Conservation (phyloP, 2,113 vertebrate species). For the Butorides virescens region DNA sequence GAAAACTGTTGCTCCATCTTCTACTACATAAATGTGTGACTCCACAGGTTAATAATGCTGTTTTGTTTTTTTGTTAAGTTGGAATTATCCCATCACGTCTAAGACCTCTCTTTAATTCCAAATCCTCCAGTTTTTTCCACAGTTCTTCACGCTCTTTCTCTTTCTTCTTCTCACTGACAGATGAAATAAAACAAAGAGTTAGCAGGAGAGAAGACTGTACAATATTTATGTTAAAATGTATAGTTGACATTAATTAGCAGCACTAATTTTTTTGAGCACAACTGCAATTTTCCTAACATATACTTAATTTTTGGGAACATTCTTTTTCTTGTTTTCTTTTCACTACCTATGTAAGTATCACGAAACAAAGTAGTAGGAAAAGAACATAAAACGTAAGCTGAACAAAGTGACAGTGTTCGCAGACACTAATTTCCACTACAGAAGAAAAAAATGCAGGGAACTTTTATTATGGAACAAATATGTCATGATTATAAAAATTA, state of each 20-base stretch:
- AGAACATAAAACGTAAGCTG: not conserved
- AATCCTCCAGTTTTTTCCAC: conserved; percentile 98
- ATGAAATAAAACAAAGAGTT: conserved; percentile 57
- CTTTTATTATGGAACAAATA: not conserved
- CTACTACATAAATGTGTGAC: conserved; percentile 85
- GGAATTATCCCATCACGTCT: conserved; percentile 96
- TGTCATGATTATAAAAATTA: not conserved
- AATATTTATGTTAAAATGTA: not conserved
- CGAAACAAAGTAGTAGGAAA: not conserved
- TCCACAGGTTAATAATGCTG: conserved; percentile 80
- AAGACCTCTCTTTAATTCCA: conserved; percentile 98
- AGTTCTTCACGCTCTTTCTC: conserved; percentile 98
- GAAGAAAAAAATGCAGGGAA: not conserved
- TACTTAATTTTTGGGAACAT: not conserved
- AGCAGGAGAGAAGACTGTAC: not conserved
- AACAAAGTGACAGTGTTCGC: not conserved
- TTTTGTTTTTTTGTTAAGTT: conserved; percentile 86
- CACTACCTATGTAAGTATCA: not conserved
- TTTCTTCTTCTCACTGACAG: conserved; percentile 95
- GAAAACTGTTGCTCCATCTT: conserved; percentile 88
- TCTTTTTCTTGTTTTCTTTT: not conserved
- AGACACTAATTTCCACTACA: not conserved
- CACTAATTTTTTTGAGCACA: not conserved
- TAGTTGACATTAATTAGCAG: not conserved
- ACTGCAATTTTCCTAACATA: not conserved